Evolutionary conservation across 2,113 vertebrate species (phyloP), one percentile per base, ranked within the genome.

Genomic region (Thalassoma bifasciatum): DNA sequence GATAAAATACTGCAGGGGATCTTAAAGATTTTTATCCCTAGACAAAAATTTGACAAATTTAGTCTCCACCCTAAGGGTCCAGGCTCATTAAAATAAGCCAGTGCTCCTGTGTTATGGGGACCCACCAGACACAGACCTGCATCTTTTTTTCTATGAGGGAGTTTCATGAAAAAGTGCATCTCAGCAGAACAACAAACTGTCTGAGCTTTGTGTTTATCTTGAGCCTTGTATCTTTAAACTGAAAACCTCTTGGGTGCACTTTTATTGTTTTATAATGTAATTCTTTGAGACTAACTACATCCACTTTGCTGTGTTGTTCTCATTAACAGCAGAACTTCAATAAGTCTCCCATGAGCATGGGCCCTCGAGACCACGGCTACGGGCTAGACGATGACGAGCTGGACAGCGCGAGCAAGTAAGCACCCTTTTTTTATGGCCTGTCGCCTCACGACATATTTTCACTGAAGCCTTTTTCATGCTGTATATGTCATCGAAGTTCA

Each of bases 361-460:
- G 79, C 82, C 88, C 84, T 71, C 86, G 81, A 26, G 93, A 94
- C 19, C 78, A 86, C 2, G 79, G 87, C 58, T 89, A 80, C n/a
- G 86, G 85, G 44, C 84, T 91, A 0, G 92, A 94, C 36, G 90
- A 91, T 49, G 93, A 94, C 7, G 93, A 93, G 47, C 75, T 93
- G 89, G 94, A 94, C 90, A 92, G 58, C 8, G 91, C 90, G 0
- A 95, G 94, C 93, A 94, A 94, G 94, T 95, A 71, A 87, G 90
- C 37, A 5, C 53, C 52, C 9, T 40, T 0, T 50, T 52, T 26
- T 51, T 50, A 53, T 22, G 19, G 63, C 17, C 22, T 34, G 4
- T 30, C 19, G 19, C 26, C 23, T 22, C n/a, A 10, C 19, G 54
- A 12, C 14, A n/a, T 14, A 22, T 47, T 22, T 36, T 70, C 62